These are phyloP conservation scores for Silurus glanis DNA, from an alignment of 2,113 vertebrate species.

Conservation along the genomic window DNA sequence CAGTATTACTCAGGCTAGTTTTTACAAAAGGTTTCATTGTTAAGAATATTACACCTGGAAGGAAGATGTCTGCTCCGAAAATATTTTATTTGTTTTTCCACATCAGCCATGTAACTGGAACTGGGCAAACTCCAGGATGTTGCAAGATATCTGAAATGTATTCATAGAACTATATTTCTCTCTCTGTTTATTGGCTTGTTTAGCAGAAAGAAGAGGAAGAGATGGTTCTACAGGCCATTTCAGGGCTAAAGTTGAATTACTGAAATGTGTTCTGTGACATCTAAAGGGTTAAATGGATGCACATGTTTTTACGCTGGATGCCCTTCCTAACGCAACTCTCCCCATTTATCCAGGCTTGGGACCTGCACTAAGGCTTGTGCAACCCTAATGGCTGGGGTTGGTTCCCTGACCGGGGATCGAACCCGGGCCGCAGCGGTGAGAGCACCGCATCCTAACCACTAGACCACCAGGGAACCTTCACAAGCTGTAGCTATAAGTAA, in stretches of 20 bases:
- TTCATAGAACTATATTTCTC: background rate
- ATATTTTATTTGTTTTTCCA: background rate
- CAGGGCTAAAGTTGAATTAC: background rate
- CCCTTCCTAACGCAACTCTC: too few species aligned
- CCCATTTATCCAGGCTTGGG: too few species aligned
- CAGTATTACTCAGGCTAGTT: background rate
- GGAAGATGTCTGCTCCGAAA: background rate
- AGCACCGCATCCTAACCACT: too few species aligned
- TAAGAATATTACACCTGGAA: background rate
- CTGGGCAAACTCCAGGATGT: constrained; percentile 1
- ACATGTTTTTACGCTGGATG: too few species aligned
- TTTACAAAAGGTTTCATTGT: background rate
- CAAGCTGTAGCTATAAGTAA: too few species aligned
- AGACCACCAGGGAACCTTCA: too few species aligned
- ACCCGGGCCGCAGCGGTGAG: too few species aligned
- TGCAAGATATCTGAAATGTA: background rate
- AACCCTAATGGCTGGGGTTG: too few species aligned
- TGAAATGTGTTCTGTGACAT: background rate
- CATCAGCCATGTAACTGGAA: background rate
- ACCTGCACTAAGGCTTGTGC: too few species aligned
- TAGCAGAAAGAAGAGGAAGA: background rate
- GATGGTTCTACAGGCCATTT: background rate
- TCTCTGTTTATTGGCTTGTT: background rate
- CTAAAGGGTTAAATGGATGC: background rate
- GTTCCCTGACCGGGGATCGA: too few species aligned